Conservation (phyloP, 1,140 invertebrate genomes). For the Drosophila gunungcola region DNA sequence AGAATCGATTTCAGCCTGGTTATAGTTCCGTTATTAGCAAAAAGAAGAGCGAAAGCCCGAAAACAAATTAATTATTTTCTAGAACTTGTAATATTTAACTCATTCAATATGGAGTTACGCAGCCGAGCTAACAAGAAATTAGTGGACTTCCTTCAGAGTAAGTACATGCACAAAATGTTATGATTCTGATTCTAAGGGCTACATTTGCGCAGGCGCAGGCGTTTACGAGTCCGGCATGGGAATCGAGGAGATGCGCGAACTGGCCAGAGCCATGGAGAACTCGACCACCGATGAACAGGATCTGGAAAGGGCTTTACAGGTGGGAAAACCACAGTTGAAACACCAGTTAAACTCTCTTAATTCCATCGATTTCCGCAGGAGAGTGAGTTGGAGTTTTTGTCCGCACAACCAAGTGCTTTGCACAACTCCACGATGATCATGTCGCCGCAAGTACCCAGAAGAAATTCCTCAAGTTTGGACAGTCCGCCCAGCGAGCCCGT, state of each 20-base stretch:
- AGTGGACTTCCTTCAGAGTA: conserved; percentile 21
- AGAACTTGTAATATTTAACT: background rate
- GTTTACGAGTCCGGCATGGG: conserved; percentile 65
- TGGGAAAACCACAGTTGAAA: background rate
- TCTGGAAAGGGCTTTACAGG: conserved; percentile 33
- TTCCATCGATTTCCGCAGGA: conserved; percentile 16
- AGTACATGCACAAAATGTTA: too few relatives aligned
- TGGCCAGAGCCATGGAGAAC: conserved; percentile 48
- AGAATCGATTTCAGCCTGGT: background rate
- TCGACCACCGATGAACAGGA: conserved; percentile 16
- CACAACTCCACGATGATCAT: conserved; percentile 63
- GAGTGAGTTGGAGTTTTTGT: conserved; percentile 47
- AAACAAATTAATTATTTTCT: background rate
- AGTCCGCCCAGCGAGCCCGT: conserved; percentile 38
- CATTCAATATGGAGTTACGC: conserved; percentile 43
- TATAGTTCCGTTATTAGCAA: conserved; percentile 16
- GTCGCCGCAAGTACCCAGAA: background rate
- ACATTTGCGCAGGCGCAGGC: conserved; percentile 34
- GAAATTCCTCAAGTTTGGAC: conserved; percentile 6
- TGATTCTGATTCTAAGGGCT: background rate
- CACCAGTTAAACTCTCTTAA: background rate
- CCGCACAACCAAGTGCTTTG: background rate
- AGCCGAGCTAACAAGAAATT: conserved; percentile 8
- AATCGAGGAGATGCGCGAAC: conserved; percentile 56
- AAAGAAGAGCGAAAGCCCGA: conserved; percentile 1